These are phyloP conservation scores for Tiliqua scincoides DNA, from an alignment of 2,113 vertebrate genomes.

Conservation along the genomic window DNA sequence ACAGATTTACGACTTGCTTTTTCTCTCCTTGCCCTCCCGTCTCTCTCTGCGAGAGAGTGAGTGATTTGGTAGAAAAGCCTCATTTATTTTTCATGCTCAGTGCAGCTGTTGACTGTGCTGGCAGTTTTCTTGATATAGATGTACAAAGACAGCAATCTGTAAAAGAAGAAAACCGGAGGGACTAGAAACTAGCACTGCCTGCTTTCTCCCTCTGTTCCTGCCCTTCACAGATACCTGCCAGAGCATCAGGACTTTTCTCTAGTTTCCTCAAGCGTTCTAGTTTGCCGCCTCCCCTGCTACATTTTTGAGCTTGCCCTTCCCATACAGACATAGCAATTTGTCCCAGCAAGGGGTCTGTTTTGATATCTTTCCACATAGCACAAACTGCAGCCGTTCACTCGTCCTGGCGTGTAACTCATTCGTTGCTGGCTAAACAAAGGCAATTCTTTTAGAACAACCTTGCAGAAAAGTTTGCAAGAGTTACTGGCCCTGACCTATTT, in stretches of 20 bases:
- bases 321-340: not conserved
- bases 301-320: not conserved
- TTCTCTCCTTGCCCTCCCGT: conserved; percentile 1
- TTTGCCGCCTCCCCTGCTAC: not conserved
- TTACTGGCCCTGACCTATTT: not conserved
- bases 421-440: not conserved
- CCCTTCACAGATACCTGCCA: not conserved
- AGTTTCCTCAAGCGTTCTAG: not conserved
- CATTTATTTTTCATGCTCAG: conserved; percentile 30
- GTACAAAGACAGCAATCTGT: conserved; percentile 43
- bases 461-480: not conserved
- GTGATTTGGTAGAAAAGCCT: conserved; percentile 34
- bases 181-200: conserved; percentile 7
- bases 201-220: not conserved
- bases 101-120: conserved; percentile 28
- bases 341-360: not conserved
- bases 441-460: not conserved
- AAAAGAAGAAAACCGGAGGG: conserved; percentile 50
- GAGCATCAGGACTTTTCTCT: not conserved
- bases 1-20: conserved; percentile 23
- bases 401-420: not conserved
- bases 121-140: conserved; percentile 37
- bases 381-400: not conserved
- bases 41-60: conserved; percentile 1
- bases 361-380: not conserved